Evolutionary conservation across 2,797 vertebrate species (phyloP), one percentile per base, ranked within the genome.

Genomic region (Synanceia verrucosa): DNA sequence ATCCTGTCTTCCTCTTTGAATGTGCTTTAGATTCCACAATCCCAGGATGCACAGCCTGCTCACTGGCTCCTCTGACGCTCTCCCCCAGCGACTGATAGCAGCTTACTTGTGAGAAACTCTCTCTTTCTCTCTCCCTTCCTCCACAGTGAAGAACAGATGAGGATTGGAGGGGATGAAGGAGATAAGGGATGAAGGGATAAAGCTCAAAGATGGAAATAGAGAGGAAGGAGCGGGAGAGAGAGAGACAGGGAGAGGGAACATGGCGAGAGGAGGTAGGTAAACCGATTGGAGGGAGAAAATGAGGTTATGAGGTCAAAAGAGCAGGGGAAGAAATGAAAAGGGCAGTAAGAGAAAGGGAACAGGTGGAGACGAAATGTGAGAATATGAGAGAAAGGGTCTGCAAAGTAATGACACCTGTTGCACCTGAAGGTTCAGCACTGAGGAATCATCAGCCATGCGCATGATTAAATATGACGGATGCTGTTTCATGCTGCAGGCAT

Each of bases 181-280:
- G 93, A 94, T 95, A 92, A 95, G 85, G 91, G 93, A 93, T 93
- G 93, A 94, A 90, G 86, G 88, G 93, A 94, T 94, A 93, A 94
- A 88, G 93, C 86, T 86, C 89, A 91, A 89, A 86, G 93, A 94
- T 91, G 90, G 91, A 93, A 93, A 94, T 85, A 91, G 87, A 91
- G 90, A 91, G 80, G 78, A 73, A 61, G 65, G 68, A 75, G 80
- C 63, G 55, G 44, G 65, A 81, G 70, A 39, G 72, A 73, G 79
- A 63, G 80, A 47, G 65, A 12, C 14, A 16, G 76, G 29, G 48
- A 71, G 74, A 81, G 65, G 26, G 82, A 78, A 61, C 51, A 44
- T 46, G 75, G 84, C 41, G 65, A 62, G 83, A 87, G 67, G 62
- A 80, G 75, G 64, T 57, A 85, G 85, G 76, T 91, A 91, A 91